phyloP scores from a whole-genome alignment of 2,113 vertebrate genomes.

The Hylia prasina region DNA sequence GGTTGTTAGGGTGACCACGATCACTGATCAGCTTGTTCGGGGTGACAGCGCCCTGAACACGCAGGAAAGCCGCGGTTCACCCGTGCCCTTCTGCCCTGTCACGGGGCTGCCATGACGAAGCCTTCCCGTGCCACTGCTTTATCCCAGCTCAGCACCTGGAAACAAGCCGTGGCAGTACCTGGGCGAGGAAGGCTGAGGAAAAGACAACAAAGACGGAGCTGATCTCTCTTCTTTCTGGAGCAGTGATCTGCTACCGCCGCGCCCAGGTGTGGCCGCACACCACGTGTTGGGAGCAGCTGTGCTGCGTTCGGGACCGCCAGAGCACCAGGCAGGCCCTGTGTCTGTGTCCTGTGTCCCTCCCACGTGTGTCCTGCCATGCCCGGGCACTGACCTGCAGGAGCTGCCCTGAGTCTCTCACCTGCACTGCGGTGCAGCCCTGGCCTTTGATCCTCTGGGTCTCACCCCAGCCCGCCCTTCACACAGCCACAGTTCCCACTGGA shows the following conservation, averaged over 20 bases:
- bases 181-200: not conserved
- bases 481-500: not conserved
- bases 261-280: not conserved
- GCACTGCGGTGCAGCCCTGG: not conserved
- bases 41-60: not conserved
- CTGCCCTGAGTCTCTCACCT: accelerated
- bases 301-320: accelerated
- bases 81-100: accelerated
- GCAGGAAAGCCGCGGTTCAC: accelerated
- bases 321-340: not conserved
- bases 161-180: not conserved
- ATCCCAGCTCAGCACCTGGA: not conserved
- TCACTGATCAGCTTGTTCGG: accelerated
- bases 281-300: accelerated
- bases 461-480: not conserved
- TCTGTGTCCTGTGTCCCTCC: no score
- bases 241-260: accelerated
- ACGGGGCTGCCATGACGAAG: accelerated
- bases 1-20: no score
- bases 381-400: not conserved
- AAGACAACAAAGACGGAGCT: not conserved
- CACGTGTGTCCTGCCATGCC: not conserved
- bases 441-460: not conserved
- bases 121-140: no score
- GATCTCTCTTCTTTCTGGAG: not conserved